phyloP scores from a whole-genome alignment of 2,113 vertebrate species.

The Camelus bactrianus region DNA sequence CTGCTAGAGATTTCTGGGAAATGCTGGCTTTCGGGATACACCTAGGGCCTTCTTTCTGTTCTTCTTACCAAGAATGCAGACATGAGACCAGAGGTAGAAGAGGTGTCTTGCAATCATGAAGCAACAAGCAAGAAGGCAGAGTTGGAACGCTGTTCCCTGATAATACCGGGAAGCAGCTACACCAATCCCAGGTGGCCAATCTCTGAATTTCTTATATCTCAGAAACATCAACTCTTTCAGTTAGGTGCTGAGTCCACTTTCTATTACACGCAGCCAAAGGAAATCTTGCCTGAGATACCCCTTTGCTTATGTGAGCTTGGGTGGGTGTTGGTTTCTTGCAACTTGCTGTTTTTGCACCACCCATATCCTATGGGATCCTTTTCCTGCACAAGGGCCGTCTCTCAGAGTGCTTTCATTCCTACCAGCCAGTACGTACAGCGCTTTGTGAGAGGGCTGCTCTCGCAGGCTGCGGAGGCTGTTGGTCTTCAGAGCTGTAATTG shows the following conservation, averaged over 20 bases:
- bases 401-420: background rate
- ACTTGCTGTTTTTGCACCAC: background rate
- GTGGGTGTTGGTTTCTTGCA: background rate
- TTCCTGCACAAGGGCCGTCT: background rate
- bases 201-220: background rate
- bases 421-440: background rate
- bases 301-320: background rate
- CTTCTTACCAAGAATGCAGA: background rate
- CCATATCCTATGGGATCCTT: background rate
- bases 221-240: background rate
- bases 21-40: background rate
- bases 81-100: background rate
- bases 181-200: background rate
- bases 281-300: background rate
- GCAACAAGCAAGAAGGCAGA: background rate
- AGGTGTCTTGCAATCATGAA: background rate
- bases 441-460: background rate
- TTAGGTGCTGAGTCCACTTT: background rate
- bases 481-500: background rate
- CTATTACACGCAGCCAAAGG: background rate
- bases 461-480: background rate
- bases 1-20: conserved; percentile 38
- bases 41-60: background rate
- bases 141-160: background rate
- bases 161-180: background rate